Evolutionary conservation across 2,888 invertebrate genomes (phyloP).

Genomic region (Drosophila tripunctata): DNA sequence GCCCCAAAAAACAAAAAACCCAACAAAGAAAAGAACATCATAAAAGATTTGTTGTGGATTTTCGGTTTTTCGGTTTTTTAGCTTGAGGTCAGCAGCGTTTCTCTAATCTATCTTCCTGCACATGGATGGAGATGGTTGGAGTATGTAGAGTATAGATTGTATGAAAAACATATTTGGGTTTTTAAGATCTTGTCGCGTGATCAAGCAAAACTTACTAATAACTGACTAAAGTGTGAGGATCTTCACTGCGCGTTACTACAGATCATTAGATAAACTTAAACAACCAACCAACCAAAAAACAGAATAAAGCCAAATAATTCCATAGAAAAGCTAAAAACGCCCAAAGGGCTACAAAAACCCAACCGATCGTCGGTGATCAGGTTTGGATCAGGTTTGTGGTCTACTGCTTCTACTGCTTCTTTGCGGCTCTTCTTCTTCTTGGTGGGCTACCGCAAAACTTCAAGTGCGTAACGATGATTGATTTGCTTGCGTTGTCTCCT

Average conservation of each 20-base stretch:
- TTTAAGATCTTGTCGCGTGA: constrained; percentile 64
- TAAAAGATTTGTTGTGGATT: constrained; percentile 19
- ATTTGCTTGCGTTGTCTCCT: constrained; percentile 60
- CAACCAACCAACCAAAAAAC: neutral
- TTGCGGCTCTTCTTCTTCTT: constrained; percentile 2
- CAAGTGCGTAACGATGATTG: constrained; percentile 74
- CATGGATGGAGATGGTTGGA: neutral
- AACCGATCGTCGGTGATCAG: constrained; percentile 22
- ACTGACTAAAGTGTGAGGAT: constrained; percentile 50
- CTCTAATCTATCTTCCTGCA: constrained; percentile 3
- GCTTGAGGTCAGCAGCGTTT: constrained; percentile 17
- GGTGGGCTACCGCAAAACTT: constrained; percentile 30
- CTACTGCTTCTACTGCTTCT: constrained; percentile 25
- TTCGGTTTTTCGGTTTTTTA: neutral
- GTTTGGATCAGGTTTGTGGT: constrained; percentile 33
- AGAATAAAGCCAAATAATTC: constrained; percentile 14
- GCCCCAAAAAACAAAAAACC: constrained; percentile 18
- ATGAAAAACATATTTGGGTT: constrained; percentile 19
- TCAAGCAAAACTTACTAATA: constrained; percentile 48
- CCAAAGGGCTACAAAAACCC: constrained; percentile 21
- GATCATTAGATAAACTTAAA: constrained; percentile 25
- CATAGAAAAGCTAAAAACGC: constrained; percentile 29
- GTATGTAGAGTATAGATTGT: constrained; percentile 10
- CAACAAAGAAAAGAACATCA: constrained; percentile 23
- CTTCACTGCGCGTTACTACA: constrained; percentile 5